These are phyloP conservation scores for Corythucha ciliata DNA, from an alignment of 2,888 invertebrate species.

Conservation along the genomic window DNA sequence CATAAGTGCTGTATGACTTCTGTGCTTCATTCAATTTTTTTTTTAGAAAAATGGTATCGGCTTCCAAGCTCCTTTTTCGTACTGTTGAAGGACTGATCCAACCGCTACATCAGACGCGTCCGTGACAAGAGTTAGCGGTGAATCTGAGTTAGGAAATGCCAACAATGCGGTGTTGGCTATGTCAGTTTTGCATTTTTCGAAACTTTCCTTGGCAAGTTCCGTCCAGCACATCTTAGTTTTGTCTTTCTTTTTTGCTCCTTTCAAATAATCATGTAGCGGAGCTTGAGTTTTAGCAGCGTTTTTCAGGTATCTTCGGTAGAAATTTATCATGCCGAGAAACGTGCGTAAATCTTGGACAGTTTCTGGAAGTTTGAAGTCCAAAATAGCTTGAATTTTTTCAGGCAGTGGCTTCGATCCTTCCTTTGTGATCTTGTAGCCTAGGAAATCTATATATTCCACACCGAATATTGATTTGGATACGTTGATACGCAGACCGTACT, in stretches of 20 bases:
- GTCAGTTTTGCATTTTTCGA: constrained; percentile 28
- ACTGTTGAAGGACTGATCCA: constrained; percentile 18
- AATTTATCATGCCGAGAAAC: constrained; percentile 40
- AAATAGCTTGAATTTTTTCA: constrained; percentile 26
- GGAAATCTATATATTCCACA: too few relatives aligned
- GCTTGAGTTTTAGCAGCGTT: constrained; percentile 27
- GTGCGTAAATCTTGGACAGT: constrained; percentile 28
- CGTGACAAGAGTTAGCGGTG: constrained; percentile 23
- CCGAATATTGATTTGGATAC: too few relatives aligned
- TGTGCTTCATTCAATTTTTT: too few relatives aligned
- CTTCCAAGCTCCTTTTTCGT: constrained; percentile 20
- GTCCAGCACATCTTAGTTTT: constrained; percentile 31
- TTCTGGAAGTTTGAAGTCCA: constrained; percentile 20
- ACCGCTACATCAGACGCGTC: constrained; percentile 27
- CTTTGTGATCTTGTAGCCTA: constrained; percentile 22
- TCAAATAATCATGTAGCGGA: constrained; percentile 14
- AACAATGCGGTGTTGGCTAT: constrained; percentile 26
- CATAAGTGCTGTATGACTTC: too few relatives aligned
- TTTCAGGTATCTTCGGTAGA: constrained; percentile 39
- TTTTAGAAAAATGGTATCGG: constrained; percentile 30
- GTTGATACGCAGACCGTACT: too few relatives aligned
- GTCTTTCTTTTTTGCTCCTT: constrained; percentile 28
- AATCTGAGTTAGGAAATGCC: constrained; percentile 23
- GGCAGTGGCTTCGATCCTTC: constrained; percentile 22
- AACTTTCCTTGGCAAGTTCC: constrained; percentile 15